Base-by-base conservation (phyloP, 2,888 invertebrate genomes). In the Nipponacmea schrenckii region DNA sequence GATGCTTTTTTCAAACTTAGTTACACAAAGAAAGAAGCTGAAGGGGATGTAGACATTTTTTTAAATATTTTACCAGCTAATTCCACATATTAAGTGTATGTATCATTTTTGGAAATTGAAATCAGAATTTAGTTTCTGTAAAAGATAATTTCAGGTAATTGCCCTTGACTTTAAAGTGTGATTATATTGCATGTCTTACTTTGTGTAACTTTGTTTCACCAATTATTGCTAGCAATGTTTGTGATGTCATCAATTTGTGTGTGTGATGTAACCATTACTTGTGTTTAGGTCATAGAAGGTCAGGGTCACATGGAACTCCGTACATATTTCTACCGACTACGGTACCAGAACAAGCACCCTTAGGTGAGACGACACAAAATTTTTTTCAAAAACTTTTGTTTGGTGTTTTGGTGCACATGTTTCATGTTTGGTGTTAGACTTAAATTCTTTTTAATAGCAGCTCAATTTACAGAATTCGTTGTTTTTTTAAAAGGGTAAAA, bases 281-380 rank as follows among this genome's bases (percentile, higher is more conserved):
- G 56, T 56, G 56, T 56, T 73, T 80, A 77, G 85, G 85, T 67
- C 85, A 85, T 76, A 83, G 84, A 75, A 79, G 85, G 72, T 79
- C 84, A 66, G 84, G 85, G 71, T 85, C 85, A 50, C 80, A 85
- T 72, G 85, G 85, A 39, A 83, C 81, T 39, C 77, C 82, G 14
- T 73, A 76, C 31, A 77, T 78, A 67, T 76, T 69, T 68, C 65
- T 76, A 17, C 39, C 65, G 27, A 48, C 70, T 15, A 65, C 72
- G 15, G 50, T 68, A 31, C 65, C 69, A 56, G 56, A 56, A 56
- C 56, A 56, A 56, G 24, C 44, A 24, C 24, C 24, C n/a, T 15
- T 63, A 69, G 68, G 68, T 69, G 68, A 69, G 68, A 48, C 17
- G 20, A 39, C 39, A 39, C 15, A 67, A 67, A 26, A 27, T 50